Conservation (phyloP, 2,797 vertebrate species). For the Helarctos malayanus region DNA sequence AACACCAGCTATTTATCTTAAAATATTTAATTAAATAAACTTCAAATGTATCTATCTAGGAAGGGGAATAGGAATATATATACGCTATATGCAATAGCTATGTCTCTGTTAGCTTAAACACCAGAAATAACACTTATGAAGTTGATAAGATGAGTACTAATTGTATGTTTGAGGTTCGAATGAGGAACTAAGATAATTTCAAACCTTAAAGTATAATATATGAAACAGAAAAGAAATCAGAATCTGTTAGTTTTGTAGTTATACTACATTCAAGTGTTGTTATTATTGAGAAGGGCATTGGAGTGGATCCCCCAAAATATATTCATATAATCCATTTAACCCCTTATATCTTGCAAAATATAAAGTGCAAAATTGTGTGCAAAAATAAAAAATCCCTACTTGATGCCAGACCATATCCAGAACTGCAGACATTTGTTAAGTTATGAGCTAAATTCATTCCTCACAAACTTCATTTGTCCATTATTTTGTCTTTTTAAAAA, state of each 20-base stretch:
- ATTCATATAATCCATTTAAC: neutral
- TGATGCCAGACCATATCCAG: neutral
- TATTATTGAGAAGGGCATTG: neutral
- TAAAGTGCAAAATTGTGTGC: neutral
- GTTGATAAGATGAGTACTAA: neutral
- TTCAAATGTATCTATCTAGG: neutral
- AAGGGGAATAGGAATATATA: neutral
- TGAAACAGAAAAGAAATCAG: neutral
- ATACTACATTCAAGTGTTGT: neutral
- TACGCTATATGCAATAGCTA: neutral
- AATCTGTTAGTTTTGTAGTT: neutral
- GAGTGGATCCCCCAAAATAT: neutral
- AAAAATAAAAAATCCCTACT: neutral
- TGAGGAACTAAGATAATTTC: neutral
- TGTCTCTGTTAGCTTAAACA: neutral
- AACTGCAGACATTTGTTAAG: neutral
- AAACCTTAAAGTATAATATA: slow-evolving; percentile 28
- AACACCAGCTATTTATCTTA: neutral
- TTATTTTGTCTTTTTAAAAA: neutral
- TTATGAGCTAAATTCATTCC: neutral
- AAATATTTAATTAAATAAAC: neutral
- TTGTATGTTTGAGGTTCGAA: neutral
- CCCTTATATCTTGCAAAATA: neutral
- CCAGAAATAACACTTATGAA: neutral
- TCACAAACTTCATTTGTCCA: neutral